These are phyloP conservation scores for Sus cebifrons DNA, from an alignment of 2,797 vertebrate genomes.

Conservation along the genomic window DNA sequence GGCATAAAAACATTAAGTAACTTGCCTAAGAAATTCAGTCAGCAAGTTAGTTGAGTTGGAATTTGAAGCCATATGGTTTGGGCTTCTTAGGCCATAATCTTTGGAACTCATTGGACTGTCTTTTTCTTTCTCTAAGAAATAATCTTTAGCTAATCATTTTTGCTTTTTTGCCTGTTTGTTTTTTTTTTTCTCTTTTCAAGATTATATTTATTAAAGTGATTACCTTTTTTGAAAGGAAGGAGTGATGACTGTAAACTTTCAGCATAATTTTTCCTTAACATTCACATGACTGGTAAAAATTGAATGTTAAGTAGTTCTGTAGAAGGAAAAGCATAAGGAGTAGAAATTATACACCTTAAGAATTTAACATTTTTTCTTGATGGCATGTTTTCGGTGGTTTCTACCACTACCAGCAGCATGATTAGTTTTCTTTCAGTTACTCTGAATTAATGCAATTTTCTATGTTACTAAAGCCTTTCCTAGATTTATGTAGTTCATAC, in stretches of 20 bases:
- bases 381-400: neutral
- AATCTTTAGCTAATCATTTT: neutral
- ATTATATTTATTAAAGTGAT: conserved; percentile 13
- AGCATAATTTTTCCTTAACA: conserved; percentile 53
- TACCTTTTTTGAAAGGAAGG: neutral
- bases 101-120: conserved; percentile 3
- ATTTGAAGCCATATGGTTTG: conserved; percentile 15
- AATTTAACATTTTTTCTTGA: conserved; percentile 4
- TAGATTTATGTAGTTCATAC: conserved; percentile 10
- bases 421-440: conserved; percentile 31
- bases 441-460: conserved; percentile 36
- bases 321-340: conserved; percentile 11
- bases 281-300: conserved; percentile 16
- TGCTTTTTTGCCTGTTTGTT: neutral
- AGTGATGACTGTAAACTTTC: neutral
- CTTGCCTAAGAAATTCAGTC: neutral
- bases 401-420: neutral
- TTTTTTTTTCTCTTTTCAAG: neutral
- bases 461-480: neutral
- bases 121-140: conserved; percentile 29
- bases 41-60: neutral
- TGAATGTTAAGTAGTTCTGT: conserved; percentile 43
- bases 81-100: neutral
- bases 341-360: conserved; percentile 39
- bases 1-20: conserved; percentile 41